Percentiles rank a stretch among this genome's conserved stretches.
Evolutionary conservation across 2,888 invertebrate species (phyloP).

Genomic region (Drosophila formosana): DNA sequence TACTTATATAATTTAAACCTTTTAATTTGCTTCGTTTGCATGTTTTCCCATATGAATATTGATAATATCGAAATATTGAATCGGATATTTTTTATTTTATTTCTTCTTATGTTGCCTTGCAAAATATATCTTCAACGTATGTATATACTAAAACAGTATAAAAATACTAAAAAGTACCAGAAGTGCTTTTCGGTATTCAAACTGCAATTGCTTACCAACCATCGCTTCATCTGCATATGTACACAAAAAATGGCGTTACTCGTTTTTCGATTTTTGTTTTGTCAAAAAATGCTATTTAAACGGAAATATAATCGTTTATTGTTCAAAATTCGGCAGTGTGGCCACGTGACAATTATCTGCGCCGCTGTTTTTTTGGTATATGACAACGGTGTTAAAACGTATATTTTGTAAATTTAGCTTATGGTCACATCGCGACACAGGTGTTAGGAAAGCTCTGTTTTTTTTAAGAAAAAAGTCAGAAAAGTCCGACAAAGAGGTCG

Average conservation of each 20-base stretch:
- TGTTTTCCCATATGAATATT: too few relatives aligned
- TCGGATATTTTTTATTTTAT: too few relatives aligned
- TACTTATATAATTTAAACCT: too few relatives aligned
- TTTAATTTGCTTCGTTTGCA: too few relatives aligned
- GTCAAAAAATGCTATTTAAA: too few relatives aligned
- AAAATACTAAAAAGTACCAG: not conserved
- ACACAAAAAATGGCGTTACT: not conserved
- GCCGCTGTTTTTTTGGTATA: not conserved
- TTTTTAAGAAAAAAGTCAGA: not conserved
- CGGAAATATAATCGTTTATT: not conserved
- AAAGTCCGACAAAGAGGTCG: constrained; percentile 22
- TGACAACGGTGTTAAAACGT: not conserved
- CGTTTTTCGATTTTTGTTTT: not conserved
- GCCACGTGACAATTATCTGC: not conserved
- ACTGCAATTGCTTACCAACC: not conserved
- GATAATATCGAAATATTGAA: too few relatives aligned
- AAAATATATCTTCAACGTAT: too few relatives aligned
- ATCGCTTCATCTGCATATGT: not conserved
- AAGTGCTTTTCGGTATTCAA: not conserved
- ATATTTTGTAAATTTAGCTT: not conserved
- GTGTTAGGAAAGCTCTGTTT: not conserved
- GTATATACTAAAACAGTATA: not conserved
- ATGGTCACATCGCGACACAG: not conserved
- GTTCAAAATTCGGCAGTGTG: not conserved
- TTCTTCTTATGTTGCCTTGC: too few relatives aligned